A percentile compares a stretch with the other conserved stretches of the same genome.
Evolutionary conservation across 2,113 vertebrate genomes (phyloP).

Genomic region (Pungitius pungitius): DNA sequence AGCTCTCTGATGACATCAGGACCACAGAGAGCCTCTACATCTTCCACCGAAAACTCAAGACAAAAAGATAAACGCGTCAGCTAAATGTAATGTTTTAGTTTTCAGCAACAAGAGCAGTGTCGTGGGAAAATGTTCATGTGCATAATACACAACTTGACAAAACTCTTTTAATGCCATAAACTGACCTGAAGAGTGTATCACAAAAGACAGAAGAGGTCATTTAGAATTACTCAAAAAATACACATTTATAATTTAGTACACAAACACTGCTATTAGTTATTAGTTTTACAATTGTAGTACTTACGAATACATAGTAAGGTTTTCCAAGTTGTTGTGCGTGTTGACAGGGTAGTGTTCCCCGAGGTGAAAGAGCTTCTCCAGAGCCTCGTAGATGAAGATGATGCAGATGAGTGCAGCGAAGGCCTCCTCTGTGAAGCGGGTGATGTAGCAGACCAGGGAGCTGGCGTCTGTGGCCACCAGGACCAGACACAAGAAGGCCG

Average conservation of each 20-base stretch:
- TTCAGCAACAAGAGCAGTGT: conserved; percentile 8
- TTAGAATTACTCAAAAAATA: not conserved
- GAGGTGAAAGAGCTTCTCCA: conserved; percentile 93
- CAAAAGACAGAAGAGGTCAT: not conserved
- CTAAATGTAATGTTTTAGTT: no score
- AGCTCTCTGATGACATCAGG: no score
- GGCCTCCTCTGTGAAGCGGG: conserved; percentile 95
- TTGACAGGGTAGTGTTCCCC: conserved; percentile 90
- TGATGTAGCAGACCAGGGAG: conserved; percentile 95
- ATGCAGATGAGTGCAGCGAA: conserved; percentile 97
- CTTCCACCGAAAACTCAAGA: no score
- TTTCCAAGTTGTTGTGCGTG: conserved; percentile 87
- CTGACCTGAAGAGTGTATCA: not conserved
- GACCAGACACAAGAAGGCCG: conserved; percentile 89
- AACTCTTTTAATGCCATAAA: not conserved
- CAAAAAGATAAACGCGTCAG: no score
- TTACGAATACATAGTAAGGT: conserved; percentile 92
- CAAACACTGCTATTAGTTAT: not conserved
- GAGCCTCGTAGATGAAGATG: conserved; percentile 96
- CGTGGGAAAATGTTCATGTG: not conserved
- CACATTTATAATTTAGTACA: not conserved
- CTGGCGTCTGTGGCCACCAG: conserved; percentile 96
- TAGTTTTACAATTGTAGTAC: conserved; percentile 53
- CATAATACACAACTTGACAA: not conserved
- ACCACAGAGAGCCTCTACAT: no score